Conservation (phyloP, 1,140 invertebrate genomes). For the Pseudobourletiella spinata region DNA sequence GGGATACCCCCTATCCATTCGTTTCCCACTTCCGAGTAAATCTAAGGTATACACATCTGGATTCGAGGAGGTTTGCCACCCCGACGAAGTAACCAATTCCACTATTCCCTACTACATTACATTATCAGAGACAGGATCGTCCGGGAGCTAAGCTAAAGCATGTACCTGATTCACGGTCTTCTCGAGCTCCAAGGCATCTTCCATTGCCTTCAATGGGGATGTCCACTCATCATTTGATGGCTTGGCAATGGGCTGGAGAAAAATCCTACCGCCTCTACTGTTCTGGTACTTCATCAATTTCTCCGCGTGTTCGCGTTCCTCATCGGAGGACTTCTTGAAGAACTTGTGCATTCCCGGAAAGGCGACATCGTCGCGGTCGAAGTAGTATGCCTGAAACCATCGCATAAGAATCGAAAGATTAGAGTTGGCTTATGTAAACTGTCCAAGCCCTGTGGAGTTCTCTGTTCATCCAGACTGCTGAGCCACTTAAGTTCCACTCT, state of each 20-base stretch:
- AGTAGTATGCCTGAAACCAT: constrained; percentile 47
- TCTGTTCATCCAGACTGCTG: too few relatives aligned
- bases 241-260: constrained; percentile 45
- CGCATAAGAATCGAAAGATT: background rate
- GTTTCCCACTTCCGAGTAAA: too few relatives aligned
- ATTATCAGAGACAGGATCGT: too few relatives aligned
- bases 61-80: too few relatives aligned
- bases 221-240: constrained; percentile 51
- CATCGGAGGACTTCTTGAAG: constrained; percentile 51
- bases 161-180: constrained; percentile 50
- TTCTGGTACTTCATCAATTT: constrained; percentile 58
- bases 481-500: too few relatives aligned
- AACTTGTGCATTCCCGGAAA: constrained; percentile 50
- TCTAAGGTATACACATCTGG: too few relatives aligned
- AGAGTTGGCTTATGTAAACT: background rate
- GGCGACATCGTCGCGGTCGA: constrained; percentile 58
- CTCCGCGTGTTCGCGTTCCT: constrained; percentile 55
- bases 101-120: too few relatives aligned
- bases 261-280: constrained; percentile 50
- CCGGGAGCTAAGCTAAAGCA: too few relatives aligned
- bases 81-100: too few relatives aligned
- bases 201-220: constrained; percentile 49
- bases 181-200: constrained; percentile 51
- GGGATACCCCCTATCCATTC: too few relatives aligned
- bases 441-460: too few relatives aligned